phyloP scores from a whole-genome alignment of 2,113 vertebrate genomes.

The Sprattus sprattus region DNA sequence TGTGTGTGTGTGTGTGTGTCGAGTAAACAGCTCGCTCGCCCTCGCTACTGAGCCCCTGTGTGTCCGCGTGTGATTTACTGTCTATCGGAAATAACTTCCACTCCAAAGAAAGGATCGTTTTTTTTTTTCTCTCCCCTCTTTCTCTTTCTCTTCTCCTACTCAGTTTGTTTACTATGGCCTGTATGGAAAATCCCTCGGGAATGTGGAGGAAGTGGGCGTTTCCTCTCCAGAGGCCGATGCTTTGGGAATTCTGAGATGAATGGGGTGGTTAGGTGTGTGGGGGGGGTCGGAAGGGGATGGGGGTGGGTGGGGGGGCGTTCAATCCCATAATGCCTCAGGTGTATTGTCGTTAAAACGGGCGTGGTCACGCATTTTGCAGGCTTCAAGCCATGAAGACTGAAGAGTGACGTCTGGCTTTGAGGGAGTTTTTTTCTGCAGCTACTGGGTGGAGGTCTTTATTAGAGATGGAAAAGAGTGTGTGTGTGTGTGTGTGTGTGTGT shows the following conservation, averaged over 20 bases:
- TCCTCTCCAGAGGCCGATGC: conserved; percentile 53
- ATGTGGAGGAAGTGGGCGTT: conserved; percentile 71
- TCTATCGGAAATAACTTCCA: conserved; percentile 68
- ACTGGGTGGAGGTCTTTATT: conserved; percentile 49
- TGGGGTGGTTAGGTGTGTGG: conserved; percentile 35
- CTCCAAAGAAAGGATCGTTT: conserved; percentile 25
- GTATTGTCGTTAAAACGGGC: conserved; percentile 34
- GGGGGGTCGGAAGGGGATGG: background rate
- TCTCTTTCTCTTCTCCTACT: conserved; percentile 48
- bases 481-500: background rate
- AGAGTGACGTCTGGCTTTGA: conserved; percentile 35
- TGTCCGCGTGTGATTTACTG: conserved; percentile 61
- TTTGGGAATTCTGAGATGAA: conserved; percentile 52
- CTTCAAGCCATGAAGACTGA: conserved; percentile 30
- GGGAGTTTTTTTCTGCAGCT: conserved; percentile 30
- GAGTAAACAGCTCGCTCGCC: background rate
- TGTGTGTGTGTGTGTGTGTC: background rate
- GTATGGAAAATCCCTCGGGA: conserved; percentile 72
- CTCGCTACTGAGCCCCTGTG: background rate
- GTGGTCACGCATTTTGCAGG: conserved; percentile 54
- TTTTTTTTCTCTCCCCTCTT: conserved; percentile 16
- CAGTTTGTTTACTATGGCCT: conserved; percentile 73
- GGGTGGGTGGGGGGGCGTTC: conserved; percentile 14
- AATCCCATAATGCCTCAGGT: conserved; percentile 59
- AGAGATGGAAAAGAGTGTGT: conserved; percentile 39